These are phyloP conservation scores for Spizaetus ornatus DNA, from an alignment of 2,113 vertebrate species.

Conservation along the genomic window DNA sequence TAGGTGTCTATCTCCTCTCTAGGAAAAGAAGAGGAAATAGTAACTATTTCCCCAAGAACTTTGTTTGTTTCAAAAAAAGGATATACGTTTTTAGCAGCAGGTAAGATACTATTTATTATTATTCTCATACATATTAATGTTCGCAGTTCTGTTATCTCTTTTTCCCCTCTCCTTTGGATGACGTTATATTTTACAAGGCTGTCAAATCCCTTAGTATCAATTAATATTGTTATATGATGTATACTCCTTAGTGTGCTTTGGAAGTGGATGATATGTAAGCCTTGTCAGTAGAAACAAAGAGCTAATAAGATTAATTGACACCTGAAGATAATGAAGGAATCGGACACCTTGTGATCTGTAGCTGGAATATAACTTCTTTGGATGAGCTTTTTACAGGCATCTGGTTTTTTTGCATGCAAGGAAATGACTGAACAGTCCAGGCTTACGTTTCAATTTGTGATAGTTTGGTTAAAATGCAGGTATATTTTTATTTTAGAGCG, in stretches of 20 bases:
- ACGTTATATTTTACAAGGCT: not conserved
- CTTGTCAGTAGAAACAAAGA: not conserved
- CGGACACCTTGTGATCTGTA: not conserved
- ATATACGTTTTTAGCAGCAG: conserved; percentile 86
- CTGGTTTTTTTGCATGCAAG: not conserved
- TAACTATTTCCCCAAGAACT: conserved; percentile 83
- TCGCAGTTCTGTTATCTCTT: not conserved
- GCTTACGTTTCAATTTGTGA: not conserved
- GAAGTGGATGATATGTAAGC: not conserved
- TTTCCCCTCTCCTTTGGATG: not conserved
- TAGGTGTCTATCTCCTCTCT: not conserved
- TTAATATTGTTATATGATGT: not conserved
- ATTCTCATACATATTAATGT: not conserved
- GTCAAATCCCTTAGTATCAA: not conserved
- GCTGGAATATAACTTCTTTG: not conserved
- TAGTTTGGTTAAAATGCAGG: not conserved
- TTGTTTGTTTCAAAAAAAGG: conserved; percentile 81
- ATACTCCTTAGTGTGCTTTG: not conserved
- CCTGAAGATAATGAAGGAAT: not conserved
- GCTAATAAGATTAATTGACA: not conserved
- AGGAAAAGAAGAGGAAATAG: conserved; percentile 77
- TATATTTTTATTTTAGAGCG: not conserved
- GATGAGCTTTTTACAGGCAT: not conserved
- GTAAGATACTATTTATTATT: conserved; percentile 55
- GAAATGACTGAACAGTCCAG: not conserved